phyloP scores from a whole-genome alignment of 2,113 vertebrate genomes.

The Ceuthmochares aereus region DNA sequence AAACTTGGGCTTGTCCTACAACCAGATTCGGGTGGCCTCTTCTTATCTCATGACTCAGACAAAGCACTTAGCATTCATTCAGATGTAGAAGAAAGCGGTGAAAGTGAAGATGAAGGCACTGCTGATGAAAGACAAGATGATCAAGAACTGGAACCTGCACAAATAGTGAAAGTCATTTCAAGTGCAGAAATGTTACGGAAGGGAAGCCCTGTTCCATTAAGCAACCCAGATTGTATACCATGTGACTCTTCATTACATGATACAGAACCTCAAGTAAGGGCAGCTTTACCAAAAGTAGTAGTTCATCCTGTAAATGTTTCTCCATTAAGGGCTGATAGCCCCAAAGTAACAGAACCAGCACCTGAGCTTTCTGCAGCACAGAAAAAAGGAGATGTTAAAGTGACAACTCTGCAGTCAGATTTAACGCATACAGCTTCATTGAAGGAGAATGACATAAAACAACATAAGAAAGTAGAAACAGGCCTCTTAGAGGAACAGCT shows the following conservation, averaged over 20 bases:
- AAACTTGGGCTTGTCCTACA: slow-evolving; percentile 92
- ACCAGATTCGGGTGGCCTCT: slow-evolving; percentile 85
- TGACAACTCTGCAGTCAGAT: slow-evolving; percentile 71
- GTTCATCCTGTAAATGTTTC: slow-evolving; percentile 90
- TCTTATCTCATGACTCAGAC: slow-evolving; percentile 89
- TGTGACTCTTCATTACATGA: slow-evolving; percentile 77
- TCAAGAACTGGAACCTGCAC: slow-evolving; percentile 82
- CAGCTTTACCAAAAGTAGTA: slow-evolving; percentile 91
- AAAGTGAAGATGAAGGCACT: slow-evolving; percentile 92
- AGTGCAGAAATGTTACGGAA: slow-evolving; percentile 79
- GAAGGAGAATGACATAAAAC: slow-evolving; percentile 82
- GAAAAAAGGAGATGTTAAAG: slow-evolving; percentile 84
- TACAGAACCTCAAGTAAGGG: slow-evolving; percentile 81
- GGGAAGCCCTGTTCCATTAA: slow-evolving; percentile 65
- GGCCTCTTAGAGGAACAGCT: slow-evolving; percentile 83
- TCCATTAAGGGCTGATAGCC: slow-evolving; percentile 87
- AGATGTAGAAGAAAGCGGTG: slow-evolving; percentile 91
- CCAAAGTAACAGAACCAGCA: slow-evolving; percentile 81
- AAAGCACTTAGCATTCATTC: slow-evolving; percentile 91
- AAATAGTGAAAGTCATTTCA: slow-evolving; percentile 74
- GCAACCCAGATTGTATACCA: slow-evolving; percentile 60
- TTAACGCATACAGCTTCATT: slow-evolving; percentile 76
- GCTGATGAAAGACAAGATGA: slow-evolving; percentile 82
- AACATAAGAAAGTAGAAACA: slow-evolving; percentile 74
- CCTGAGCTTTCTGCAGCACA: slow-evolving; percentile 83